Percentiles rank a stretch among this genome's conserved stretches.
Conservation (phyloP, 2,113 vertebrate genomes). For the Neolamprologus falcicula region DNA sequence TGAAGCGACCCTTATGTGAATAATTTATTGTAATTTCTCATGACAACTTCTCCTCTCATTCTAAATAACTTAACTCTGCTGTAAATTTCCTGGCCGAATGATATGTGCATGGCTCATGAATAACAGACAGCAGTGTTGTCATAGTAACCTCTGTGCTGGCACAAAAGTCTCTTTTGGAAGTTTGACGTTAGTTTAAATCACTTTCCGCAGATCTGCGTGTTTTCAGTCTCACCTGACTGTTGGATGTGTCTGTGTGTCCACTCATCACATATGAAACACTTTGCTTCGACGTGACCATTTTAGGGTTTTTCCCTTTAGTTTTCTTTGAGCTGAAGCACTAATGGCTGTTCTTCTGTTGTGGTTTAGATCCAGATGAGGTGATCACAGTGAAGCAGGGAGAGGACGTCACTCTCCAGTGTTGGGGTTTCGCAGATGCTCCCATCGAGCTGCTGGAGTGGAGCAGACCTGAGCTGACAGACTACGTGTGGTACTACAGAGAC, state of each 20-base stretch:
- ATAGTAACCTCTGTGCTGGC: background rate
- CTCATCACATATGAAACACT: too few relatives aligned
- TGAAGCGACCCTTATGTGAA: too few relatives aligned
- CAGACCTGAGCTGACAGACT: background rate
- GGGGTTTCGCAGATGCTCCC: background rate
- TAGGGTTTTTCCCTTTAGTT: too few relatives aligned
- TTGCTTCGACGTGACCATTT: too few relatives aligned
- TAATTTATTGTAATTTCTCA: too few relatives aligned
- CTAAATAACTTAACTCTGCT: too few relatives aligned
- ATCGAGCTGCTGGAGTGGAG: background rate
- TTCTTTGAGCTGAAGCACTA: accelerated
- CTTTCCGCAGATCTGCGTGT: background rate
- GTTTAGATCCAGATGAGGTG: background rate
- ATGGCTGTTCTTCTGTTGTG: background rate
- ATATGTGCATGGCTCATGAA: too few relatives aligned
- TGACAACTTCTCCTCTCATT: too few relatives aligned
- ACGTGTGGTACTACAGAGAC: background rate
- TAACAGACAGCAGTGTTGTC: background rate
- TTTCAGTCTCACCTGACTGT: too few relatives aligned
- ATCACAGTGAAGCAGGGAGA: background rate
- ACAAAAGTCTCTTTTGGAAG: background rate
- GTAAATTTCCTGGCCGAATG: too few relatives aligned
- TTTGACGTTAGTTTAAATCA: accelerated
- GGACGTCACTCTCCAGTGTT: background rate
- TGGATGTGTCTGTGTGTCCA: accelerated